Evolutionary conservation across 2,797 vertebrate genomes (phyloP).

Genomic region (Pachyuromys duprasi): DNA sequence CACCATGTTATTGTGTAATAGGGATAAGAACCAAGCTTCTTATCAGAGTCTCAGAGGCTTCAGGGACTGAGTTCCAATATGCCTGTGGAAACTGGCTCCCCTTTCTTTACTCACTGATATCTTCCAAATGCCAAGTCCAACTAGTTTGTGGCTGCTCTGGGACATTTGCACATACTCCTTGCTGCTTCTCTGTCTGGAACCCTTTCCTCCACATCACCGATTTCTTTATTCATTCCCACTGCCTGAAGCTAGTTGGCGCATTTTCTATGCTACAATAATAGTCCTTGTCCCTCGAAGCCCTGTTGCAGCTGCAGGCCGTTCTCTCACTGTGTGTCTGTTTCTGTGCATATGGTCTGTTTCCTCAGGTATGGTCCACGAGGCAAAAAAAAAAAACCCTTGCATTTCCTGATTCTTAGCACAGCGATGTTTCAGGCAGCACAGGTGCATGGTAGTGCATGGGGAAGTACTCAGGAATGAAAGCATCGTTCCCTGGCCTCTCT

Average conservation of each 20-base stretch:
- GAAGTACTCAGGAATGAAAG: background rate
- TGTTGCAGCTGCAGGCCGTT: background rate
- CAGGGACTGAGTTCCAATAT: accelerated
- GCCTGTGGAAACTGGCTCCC: background rate
- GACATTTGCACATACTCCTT: background rate
- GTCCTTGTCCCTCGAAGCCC: background rate
- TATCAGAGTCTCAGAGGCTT: background rate
- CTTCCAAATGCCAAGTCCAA: background rate
- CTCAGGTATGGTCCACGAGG: background rate
- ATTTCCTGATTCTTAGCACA: background rate
- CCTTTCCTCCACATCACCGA: background rate
- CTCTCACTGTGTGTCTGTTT: background rate
- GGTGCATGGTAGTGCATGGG: accelerated
- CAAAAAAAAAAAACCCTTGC: background rate
- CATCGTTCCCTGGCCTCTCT: too few species aligned
- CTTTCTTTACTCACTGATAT: accelerated
- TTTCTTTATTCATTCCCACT: background rate
- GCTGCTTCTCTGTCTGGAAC: background rate
- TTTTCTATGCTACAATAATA: accelerated
- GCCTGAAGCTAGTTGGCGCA: background rate
- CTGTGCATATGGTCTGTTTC: background rate
- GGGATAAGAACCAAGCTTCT: conserved; percentile 32
- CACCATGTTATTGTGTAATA: background rate
- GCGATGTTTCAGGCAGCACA: accelerated
- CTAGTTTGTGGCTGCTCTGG: background rate